A percentile compares a stretch with the other conserved stretches of the same genome.
phyloP scores from a whole-genome alignment of 2,888 invertebrate species.

The Hydropsyche betteni region DNA sequence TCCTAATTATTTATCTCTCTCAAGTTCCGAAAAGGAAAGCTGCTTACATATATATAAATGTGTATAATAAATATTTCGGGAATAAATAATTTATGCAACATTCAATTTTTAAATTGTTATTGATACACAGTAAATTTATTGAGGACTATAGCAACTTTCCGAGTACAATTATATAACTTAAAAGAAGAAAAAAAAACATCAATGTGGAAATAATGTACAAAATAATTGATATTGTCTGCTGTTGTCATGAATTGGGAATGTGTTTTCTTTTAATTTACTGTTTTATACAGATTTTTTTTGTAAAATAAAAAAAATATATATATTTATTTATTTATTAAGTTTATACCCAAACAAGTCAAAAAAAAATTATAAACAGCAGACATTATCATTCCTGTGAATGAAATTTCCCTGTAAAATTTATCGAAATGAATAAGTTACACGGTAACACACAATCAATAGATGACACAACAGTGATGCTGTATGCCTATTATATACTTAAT shows the following conservation, averaged over 20 bases:
- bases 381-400: background rate
- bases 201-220: conserved; percentile 37
- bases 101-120: conserved; percentile 42
- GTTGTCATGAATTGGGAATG: conserved; percentile 41
- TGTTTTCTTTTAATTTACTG: conserved; percentile 3
- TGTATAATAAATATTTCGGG: conserved; percentile 39
- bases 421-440: too few species aligned
- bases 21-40: conserved; percentile 39
- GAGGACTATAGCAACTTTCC: conserved; percentile 46
- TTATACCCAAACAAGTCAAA: background rate
- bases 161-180: conserved; percentile 37
- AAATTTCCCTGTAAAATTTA: too few species aligned
- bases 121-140: conserved; percentile 41
- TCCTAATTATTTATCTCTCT: background rate
- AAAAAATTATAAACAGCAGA: conserved; percentile 3
- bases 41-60: conserved; percentile 32
- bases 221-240: conserved; percentile 37
- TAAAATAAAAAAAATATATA: background rate
- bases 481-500: too few species aligned
- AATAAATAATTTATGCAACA: conserved; percentile 48
- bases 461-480: conserved; percentile 31
- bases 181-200: conserved; percentile 38
- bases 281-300: background rate
- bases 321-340: too few species aligned
- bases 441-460: conserved; percentile 33